Base-by-base conservation (phyloP, 2,888 invertebrate genomes). In the Heliothis peltigera region DNA sequence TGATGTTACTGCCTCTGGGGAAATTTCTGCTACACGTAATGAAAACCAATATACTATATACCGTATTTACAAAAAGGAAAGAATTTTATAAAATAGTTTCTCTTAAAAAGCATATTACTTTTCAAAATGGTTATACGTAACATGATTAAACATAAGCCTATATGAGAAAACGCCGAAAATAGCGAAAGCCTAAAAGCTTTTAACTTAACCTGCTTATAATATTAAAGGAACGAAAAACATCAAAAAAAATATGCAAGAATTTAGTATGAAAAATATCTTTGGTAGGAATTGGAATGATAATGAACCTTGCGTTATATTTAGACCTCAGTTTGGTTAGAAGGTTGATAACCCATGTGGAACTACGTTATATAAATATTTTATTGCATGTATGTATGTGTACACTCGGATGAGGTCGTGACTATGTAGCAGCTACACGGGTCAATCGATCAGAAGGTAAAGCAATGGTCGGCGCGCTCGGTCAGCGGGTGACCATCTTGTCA, bases 1-100 rank as follows among this genome's bases (percentile, higher is more conserved):
- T 61, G 64, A 65, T 42, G 72, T 64, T 75, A 28, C 21, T 17
- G 51, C 48, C 79, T 44, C 77, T 25, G 49, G 78, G 79, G 72
- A 79, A 78, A 76, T 79, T 54, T 75, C 51, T 67, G 47, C 47
- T 46, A 35, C 46, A 53, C 21, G 48, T 59, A 68, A 65, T 56
- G 64, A 53, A 60, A 69, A 60, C 52, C 58, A 60, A 66, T 71
- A 64, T 51, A 22, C 10, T 39, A 54, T 17, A 61, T 28, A 63
- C 43, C 65, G 28, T 46, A 54, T 55, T 52, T 47, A 43, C 64
- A n/a, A 52, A 10, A 21, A 48, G 46, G 44, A 51, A 63, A 70
- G 0, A 21, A 55, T 35, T 4, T 35, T 56, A 51, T 42, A 17
- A 43, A 56, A 51, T 48, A 61, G 44, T 51, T 59, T 56, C 32